Conservation (phyloP, 2,113 vertebrate genomes). For the Epinephelus cyanopodus region DNA sequence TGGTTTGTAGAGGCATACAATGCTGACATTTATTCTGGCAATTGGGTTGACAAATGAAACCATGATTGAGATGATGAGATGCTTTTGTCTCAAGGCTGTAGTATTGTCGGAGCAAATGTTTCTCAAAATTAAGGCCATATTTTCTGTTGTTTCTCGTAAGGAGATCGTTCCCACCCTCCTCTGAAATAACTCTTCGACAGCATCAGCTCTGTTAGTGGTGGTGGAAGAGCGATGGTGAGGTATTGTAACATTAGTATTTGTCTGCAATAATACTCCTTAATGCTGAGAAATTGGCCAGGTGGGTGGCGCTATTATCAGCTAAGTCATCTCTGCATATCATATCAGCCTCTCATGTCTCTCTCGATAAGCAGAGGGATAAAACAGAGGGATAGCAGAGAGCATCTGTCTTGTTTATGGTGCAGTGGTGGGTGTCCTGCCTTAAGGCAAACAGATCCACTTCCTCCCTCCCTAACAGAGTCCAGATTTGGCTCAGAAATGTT, state of each 20-base stretch:
- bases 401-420: conserved; percentile 34
- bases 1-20: too few relatives aligned
- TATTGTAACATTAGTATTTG: background rate
- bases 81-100: background rate
- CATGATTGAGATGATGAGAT: background rate
- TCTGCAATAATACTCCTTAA: conserved; percentile 9
- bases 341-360: conserved; percentile 9
- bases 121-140: conserved; percentile 15
- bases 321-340: conserved; percentile 48
- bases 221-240: background rate
- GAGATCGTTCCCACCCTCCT: background rate
- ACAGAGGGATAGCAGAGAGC: conserved; percentile 30
- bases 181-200: background rate
- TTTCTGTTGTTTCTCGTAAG: background rate
- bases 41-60: background rate
- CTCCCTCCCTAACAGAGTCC: conserved; percentile 32
- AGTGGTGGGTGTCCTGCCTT: conserved; percentile 46
- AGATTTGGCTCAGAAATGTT: conserved; percentile 46
- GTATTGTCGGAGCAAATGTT: background rate
- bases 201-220: background rate
- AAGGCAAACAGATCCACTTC: conserved; percentile 49
- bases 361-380: conserved; percentile 32
- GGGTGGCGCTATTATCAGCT: conserved; percentile 45
- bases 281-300: conserved; percentile 28
- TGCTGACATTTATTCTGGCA: too few relatives aligned